phyloP scores from a whole-genome alignment of 2,797 vertebrate species.

The Carcharodon carcharias region DNA sequence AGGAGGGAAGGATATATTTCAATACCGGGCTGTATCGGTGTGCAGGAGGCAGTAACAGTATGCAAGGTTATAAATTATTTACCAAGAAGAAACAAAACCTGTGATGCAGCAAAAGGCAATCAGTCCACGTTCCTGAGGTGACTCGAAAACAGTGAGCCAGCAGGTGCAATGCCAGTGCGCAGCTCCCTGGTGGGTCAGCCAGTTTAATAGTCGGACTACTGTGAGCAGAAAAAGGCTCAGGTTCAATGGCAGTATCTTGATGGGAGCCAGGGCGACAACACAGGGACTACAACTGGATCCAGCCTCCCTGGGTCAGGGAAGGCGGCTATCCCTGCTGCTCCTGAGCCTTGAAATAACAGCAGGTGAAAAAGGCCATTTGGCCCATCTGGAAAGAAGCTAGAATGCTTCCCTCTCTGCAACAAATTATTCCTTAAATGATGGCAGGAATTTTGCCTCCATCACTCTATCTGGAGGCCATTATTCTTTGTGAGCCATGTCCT shows the following conservation, averaged over 20 bases:
- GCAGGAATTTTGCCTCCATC: neutral
- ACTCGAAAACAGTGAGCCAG: neutral
- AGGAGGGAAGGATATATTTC: neutral
- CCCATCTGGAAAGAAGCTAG: neutral
- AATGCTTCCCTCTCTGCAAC: neutral
- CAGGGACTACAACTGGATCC: neutral
- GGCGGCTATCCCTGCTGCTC: neutral
- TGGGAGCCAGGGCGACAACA: neutral
- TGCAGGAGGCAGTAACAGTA: neutral
- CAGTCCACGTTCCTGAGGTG: neutral
- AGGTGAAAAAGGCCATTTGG: neutral
- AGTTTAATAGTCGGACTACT: neutral
- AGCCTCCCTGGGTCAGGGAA: neutral
- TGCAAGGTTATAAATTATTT: conserved; percentile 23
- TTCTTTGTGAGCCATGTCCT: neutral
- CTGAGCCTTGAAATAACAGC: neutral
- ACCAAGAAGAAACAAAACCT: neutral
- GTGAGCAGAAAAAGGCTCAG: neutral
- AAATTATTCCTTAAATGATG: neutral
- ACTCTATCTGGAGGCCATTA: neutral
- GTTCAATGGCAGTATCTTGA: neutral
- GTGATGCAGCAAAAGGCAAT: neutral
- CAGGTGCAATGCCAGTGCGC: neutral
- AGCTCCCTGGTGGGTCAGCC: neutral
- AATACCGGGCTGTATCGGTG: neutral